Evolutionary conservation across 1,140 invertebrate genomes (phyloP), one percentile per base, ranked within the genome.

Genomic region (Harpegnathos saltator): DNA sequence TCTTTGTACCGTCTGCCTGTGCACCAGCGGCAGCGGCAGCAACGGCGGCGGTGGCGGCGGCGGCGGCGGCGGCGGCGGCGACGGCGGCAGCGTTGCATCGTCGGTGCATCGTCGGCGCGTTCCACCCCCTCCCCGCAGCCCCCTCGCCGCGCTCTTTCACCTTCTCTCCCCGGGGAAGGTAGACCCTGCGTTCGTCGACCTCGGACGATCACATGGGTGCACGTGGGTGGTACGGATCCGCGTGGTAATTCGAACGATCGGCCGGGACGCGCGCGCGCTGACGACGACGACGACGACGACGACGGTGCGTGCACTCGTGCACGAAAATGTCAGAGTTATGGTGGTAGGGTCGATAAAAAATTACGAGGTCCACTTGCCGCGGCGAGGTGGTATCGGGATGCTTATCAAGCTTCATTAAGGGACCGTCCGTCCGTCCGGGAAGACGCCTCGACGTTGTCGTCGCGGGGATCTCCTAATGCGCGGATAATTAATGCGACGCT

Each of bases 1-100:
- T 86, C 91, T 89, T 92, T 92, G 92, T 92, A 91, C 77, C 88
- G 84, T 90, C 86, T 91, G 89, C 85, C 77, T 61, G n/a, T n/a
- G 84, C 75, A 65, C 84, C 87, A 58, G 58, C 80, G 24, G 44
- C 84, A 54, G 75, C 48, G 12, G 62, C 59, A 12, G 82, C 59
- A 22, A 19, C 66, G 14, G 66, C 74, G 12, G 54, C 50, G 54
- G 19, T 58, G 14, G 29, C 52, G 24, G 63, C 63, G 22, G n/a
- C n/a, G n/a, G n/a, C n/a, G n/a, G n/a, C n/a, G n/a, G n/a, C n/a
- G n/a, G n/a, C n/a, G n/a, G n/a, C n/a, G n/a, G 26, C 82, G 78
- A 48, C 82, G 56, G 62, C 74, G 48, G 56, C 83, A 58, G 52
- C 69, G 62, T 33, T 63, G 66, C 65, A 65, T 52, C 50, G 29